These are phyloP conservation scores for Odocoileus virginianus DNA, from an alignment of 2,113 vertebrate genomes.

Conservation along the genomic window DNA sequence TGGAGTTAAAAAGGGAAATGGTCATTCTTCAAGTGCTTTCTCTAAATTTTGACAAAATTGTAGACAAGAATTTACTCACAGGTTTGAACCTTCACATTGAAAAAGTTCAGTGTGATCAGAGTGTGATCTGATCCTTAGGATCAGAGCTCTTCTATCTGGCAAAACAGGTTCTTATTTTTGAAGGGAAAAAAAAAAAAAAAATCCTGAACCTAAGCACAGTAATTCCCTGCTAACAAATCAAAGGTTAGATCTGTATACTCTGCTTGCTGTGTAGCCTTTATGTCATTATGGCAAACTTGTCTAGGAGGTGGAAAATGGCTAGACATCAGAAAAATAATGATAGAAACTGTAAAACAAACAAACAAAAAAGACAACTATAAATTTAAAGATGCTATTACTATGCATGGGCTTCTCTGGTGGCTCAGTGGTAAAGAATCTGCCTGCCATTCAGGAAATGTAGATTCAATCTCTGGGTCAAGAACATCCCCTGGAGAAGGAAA, in stretches of 20 bases:
- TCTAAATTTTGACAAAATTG: conserved; percentile 25
- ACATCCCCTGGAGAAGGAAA: not conserved
- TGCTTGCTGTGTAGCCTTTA: not conserved
- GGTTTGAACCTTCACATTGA: not conserved
- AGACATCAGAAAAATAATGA: not conserved
- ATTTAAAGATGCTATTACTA: not conserved
- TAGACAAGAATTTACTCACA: not conserved
- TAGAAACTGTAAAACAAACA: not conserved
- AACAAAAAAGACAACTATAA: not conserved
- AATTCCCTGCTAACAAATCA: conserved; percentile 27
- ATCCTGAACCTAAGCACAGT: not conserved
- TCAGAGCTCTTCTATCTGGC: not conserved
- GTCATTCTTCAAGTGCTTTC: not conserved
- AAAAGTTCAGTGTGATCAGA: not conserved
- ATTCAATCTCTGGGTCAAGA: not conserved
- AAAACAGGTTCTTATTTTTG: conserved; percentile 32
- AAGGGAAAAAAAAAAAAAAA: not conserved
- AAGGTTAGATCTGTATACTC: not conserved
- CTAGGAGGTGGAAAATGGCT: not conserved
- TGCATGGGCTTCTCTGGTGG: not conserved
- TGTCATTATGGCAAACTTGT: not conserved
- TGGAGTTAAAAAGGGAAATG: not conserved
- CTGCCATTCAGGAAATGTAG: not conserved
- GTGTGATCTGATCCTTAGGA: not conserved
- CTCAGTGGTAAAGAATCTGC: not conserved